A percentile compares a stretch with the other conserved stretches of the same genome.
These are phyloP conservation scores for Drosophila triauraria DNA, from an alignment of 1,140 invertebrate species.

Conservation along the genomic window DNA sequence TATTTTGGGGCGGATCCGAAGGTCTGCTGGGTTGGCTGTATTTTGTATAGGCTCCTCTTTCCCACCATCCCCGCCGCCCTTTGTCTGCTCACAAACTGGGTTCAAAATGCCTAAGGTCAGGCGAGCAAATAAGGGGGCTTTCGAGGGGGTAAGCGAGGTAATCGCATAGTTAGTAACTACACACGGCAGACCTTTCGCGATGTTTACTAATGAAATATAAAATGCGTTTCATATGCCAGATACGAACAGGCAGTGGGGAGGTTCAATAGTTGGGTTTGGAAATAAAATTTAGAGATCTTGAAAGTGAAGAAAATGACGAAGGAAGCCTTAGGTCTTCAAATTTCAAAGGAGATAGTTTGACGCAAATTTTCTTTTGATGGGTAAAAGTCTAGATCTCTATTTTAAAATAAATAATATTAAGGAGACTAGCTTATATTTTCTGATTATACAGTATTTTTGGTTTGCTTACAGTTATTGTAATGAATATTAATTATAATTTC, in stretches of 20 bases:
- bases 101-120: conserved; percentile 79
- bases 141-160: conserved; percentile 48
- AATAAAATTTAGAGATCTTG: not conserved
- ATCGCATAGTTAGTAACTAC: conserved; percentile 79
- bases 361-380: not conserved
- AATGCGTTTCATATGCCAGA: conserved; percentile 52
- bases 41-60: conserved; percentile 20
- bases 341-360: not conserved
- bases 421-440: no score
- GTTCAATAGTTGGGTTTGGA: conserved; percentile 18
- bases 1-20: conserved; percentile 68
- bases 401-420: not conserved
- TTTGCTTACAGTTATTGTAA: not conserved
- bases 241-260: conserved; percentile 20
- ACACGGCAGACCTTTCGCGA: conserved; percentile 50
- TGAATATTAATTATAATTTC: no score
- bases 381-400: not conserved
- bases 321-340: not conserved
- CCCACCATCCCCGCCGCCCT: conserved; percentile 31
- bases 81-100: conserved; percentile 72
- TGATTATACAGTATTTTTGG: not conserved
- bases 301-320: not conserved
- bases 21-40: conserved; percentile 52
- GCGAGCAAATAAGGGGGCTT: conserved; percentile 32
- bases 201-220: conserved; percentile 77